Conservation (phyloP, 2,888 invertebrate genomes). For the Andrena minutula region DNA sequence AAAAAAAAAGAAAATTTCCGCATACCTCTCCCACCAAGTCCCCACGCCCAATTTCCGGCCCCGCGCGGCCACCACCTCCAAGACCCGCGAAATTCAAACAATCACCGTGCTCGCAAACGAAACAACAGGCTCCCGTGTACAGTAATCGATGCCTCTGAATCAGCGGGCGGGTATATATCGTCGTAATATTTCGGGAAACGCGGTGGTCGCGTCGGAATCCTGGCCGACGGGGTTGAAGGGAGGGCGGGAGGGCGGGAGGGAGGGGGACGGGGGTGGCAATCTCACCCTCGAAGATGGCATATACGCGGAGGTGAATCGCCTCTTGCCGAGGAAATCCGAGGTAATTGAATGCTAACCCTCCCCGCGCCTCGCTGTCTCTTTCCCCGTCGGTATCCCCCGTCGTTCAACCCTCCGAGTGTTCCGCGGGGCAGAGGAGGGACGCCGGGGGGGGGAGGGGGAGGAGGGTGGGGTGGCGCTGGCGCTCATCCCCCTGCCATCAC, state of each 20-base stretch:
- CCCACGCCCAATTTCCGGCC: background rate
- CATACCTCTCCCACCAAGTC: background rate
- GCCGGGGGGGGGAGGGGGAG: background rate
- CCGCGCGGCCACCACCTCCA: background rate
- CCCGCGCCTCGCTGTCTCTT: conserved; percentile 62
- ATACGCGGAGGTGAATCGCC: conserved; percentile 80
- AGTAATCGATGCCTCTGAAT: conserved; percentile 62
- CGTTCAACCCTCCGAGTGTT: conserved; percentile 15
- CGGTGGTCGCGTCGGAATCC: conserved; percentile 68
- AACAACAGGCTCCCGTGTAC: conserved; percentile 44
- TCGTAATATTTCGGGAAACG: conserved; percentile 79
- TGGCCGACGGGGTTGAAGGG: background rate
- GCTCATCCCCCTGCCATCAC: conserved; percentile 78
- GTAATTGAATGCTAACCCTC: conserved; percentile 83
- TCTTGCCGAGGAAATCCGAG: conserved; percentile 83
- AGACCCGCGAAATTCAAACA: background rate
- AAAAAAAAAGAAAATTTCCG: background rate
- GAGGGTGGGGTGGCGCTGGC: conserved; percentile 40
- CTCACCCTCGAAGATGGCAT: conserved; percentile 78
- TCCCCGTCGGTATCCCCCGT: conserved; percentile 9
- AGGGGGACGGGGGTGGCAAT: conserved; percentile 71
- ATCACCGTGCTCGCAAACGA: background rate
- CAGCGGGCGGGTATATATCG: conserved; percentile 70
- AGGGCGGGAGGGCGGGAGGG: background rate
- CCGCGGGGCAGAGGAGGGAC: background rate